A percentile compares a stretch with the other conserved stretches of the same genome.
These are phyloP conservation scores for Sycophila texana DNA, from an alignment of 2,888 invertebrate species.

Conservation along the genomic window DNA sequence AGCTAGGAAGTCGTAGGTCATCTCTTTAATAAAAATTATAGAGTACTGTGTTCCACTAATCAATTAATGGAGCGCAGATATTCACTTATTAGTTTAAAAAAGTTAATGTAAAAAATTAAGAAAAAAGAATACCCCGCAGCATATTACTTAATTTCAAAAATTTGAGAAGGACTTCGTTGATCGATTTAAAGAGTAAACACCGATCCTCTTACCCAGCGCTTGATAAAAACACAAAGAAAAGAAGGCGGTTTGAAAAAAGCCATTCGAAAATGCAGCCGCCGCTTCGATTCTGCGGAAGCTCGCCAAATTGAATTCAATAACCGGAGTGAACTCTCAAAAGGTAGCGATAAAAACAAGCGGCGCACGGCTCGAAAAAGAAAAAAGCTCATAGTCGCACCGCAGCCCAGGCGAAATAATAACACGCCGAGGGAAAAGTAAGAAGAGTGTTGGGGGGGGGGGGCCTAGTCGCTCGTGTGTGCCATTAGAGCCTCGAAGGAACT, in stretches of 20 bases:
- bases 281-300: constrained; percentile 3
- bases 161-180: no score
- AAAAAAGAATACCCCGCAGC: no score
- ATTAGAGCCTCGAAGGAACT: constrained; percentile 49
- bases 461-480: constrained; percentile 10
- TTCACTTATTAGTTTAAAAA: no score
- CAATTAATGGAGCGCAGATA: no score
- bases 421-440: neutral
- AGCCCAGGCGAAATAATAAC: constrained; percentile 3
- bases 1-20: no score
- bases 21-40: no score
- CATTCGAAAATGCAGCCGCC: neutral
- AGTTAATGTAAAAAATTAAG: no score
- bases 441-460: neutral
- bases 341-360: neutral
- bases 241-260: constrained; percentile 5
- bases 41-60: no score
- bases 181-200: no score
- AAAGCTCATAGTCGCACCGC: neutral
- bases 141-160: no score
- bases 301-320: constrained; percentile 54
- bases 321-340: constrained; percentile 9
- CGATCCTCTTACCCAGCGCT: no score
- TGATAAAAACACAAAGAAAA: constrained; percentile 3
- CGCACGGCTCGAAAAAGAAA: neutral